phyloP scores from a whole-genome alignment of 2,888 invertebrate species.

The Plebejus melissa region DNA sequence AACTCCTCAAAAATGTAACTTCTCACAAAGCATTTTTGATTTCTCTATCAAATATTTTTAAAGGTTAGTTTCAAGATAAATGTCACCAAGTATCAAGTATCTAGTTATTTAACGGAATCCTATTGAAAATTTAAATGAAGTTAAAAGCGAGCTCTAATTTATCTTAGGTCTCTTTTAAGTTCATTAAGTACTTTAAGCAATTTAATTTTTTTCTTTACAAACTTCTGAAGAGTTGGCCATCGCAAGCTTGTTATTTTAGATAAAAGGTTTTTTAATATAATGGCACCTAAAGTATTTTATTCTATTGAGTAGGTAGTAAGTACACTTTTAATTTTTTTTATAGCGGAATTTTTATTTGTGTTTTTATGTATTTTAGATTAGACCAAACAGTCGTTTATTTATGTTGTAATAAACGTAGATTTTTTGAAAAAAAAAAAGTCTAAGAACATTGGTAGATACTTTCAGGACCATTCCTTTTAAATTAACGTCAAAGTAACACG shows the following conservation, averaged over 20 bases:
- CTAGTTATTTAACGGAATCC: conserved; percentile 6
- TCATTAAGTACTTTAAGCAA: conserved; percentile 2
- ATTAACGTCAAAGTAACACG: not conserved
- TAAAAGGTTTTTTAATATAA: conserved; percentile 8
- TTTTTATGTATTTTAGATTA: not conserved
- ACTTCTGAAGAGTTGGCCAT: not conserved
- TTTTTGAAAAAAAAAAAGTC: not conserved
- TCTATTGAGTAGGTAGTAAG: not conserved
- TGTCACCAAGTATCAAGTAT: not conserved
- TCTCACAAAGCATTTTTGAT: no score
- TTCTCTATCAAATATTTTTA: no score
- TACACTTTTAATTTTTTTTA: not conserved
- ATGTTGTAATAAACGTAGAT: no score
- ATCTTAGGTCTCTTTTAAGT: conserved; percentile 2
- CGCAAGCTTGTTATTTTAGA: conserved; percentile 9
- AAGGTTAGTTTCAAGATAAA: not conserved
- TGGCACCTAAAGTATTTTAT: not conserved
- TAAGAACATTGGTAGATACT: not conserved
- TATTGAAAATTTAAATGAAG: conserved; percentile 4
- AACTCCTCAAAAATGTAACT: not conserved
- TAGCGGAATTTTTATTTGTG: not conserved
- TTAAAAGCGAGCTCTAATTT: conserved; percentile 1
- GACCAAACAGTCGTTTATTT: not conserved
- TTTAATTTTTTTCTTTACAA: not conserved
- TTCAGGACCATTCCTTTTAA: not conserved